phyloP scores from a whole-genome alignment of 2,113 vertebrate genomes.

The Laticauda colubrina region DNA sequence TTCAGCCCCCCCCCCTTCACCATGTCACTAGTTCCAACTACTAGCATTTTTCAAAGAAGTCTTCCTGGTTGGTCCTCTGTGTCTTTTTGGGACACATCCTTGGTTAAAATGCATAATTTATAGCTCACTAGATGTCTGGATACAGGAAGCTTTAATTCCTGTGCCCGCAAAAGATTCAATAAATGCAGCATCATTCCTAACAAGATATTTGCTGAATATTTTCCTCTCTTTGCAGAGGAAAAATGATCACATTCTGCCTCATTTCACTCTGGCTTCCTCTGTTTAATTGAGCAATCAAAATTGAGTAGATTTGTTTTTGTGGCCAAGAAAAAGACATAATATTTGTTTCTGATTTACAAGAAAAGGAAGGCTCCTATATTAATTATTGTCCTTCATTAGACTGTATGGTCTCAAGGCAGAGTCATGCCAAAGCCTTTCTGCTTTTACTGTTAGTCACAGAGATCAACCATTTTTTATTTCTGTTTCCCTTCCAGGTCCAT shows the following conservation, averaged over 20 bases:
- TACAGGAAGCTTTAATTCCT: background rate
- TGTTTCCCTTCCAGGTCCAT: background rate
- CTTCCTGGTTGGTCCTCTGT: background rate
- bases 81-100: background rate
- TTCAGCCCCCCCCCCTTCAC: background rate
- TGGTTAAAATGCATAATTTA: background rate
- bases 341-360: background rate
- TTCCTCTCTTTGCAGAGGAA: background rate
- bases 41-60: background rate
- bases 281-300: background rate
- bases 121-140: background rate
- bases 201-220: background rate
- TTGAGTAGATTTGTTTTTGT: background rate
- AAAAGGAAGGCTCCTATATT: background rate
- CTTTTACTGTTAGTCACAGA: background rate
- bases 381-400: background rate
- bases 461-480: background rate
- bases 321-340: background rate
- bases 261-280: background rate
- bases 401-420: background rate
- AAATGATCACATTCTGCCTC: background rate
- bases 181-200: background rate
- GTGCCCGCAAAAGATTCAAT: background rate
- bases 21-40: too few species aligned
- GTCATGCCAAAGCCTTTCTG: background rate